These are phyloP conservation scores for Stegastes partitus DNA, from an alignment of 2,113 vertebrate species.

Conservation along the genomic window DNA sequence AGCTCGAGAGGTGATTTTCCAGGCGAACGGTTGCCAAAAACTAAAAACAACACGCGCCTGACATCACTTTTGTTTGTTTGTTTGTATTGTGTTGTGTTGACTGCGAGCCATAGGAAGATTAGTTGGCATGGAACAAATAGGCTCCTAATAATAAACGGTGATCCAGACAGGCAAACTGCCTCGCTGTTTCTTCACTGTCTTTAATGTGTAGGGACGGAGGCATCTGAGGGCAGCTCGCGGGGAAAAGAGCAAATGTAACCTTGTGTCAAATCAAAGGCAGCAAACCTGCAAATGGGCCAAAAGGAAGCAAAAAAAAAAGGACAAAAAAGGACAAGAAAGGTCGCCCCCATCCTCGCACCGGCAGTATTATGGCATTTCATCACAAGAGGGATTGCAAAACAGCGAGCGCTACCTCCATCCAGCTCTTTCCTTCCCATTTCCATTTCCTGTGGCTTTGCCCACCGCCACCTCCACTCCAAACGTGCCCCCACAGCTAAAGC, in stretches of 20 bases:
- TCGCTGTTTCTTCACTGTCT: constrained; percentile 22
- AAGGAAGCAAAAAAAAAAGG: constrained; percentile 12
- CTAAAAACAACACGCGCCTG: constrained; percentile 27
- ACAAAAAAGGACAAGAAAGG: constrained; percentile 1
- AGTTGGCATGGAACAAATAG: constrained; percentile 66
- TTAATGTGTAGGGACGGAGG: constrained; percentile 16
- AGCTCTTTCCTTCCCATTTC: constrained; percentile 68
- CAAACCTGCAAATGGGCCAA: constrained; percentile 25
- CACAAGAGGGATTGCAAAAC: constrained; percentile 53
- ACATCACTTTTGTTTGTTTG: constrained; percentile 59
- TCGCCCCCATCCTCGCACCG: not conserved
- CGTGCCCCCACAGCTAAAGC: constrained; percentile 53
- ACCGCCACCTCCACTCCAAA: constrained; percentile 40
- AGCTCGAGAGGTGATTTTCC: constrained; percentile 33
- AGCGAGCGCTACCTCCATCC: constrained; percentile 53
- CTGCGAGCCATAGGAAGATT: constrained; percentile 55
- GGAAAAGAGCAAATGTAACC: constrained; percentile 29
- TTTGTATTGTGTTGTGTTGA: constrained; percentile 56
- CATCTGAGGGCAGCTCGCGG: not conserved
- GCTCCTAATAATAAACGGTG: constrained; percentile 67
- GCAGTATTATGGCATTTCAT: constrained; percentile 61
- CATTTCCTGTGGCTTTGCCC: constrained; percentile 63
- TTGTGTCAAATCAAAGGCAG: constrained; percentile 28
- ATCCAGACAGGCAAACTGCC: constrained; percentile 36
- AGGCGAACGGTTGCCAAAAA: constrained; percentile 34